phyloP scores from a whole-genome alignment of 2,113 vertebrate species.

The Phrynosoma blainvillii region DNA sequence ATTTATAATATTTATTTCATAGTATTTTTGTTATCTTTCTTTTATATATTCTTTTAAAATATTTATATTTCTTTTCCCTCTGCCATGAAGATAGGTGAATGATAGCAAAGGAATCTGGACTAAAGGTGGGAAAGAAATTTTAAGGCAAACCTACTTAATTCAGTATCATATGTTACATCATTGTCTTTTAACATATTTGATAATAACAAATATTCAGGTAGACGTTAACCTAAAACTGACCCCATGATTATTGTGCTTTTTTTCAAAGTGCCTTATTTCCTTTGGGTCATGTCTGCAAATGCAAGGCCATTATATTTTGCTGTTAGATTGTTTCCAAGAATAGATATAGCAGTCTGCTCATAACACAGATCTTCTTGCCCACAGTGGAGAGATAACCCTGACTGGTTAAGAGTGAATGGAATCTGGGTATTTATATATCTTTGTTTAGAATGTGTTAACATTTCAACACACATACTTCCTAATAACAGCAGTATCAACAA shows the following conservation, averaged over 20 bases:
- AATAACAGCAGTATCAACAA: no score
- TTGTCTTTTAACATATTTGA: neutral
- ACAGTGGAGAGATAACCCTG: neutral
- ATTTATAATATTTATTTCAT: no score
- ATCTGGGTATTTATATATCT: neutral
- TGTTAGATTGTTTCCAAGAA: neutral
- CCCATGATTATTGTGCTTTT: neutral
- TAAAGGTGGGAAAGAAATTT: neutral
- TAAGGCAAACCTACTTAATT: neutral
- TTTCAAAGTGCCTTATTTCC: neutral
- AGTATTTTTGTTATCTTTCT: no score
- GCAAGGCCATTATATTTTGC: neutral
- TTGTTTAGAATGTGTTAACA: neutral
- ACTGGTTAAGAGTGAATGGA: neutral
- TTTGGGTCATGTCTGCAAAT: neutral
- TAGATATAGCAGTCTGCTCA: neutral
- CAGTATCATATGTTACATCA: neutral
- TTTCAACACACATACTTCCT: neutral
- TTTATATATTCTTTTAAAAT: no score
- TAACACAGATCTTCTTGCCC: neutral
- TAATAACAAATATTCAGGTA: neutral
- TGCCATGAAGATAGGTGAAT: neutral
- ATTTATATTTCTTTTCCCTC: neutral
- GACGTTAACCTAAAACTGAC: neutral
- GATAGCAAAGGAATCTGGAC: neutral